A percentile compares a stretch with the other conserved stretches of the same genome.
phyloP scores from a whole-genome alignment of 2,888 invertebrate genomes.

The Parnassius mnemosyne region DNA sequence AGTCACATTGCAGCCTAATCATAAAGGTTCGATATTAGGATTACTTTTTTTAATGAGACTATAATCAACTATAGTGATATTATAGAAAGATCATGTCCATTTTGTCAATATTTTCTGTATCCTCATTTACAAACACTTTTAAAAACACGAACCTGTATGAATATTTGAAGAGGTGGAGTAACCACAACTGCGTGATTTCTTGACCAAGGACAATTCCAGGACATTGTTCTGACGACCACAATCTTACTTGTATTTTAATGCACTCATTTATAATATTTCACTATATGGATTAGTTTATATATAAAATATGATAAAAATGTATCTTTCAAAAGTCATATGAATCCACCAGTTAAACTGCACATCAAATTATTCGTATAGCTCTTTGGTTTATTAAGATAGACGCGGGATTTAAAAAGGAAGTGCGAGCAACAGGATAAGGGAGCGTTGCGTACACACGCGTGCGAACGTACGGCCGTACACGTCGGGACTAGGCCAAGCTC shows the following conservation, averaged over 20 bases:
- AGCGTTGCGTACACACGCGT: slow-evolving; percentile 54
- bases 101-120: too few relatives aligned
- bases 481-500: slow-evolving; percentile 52
- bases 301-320: not conserved
- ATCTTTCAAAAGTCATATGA: not conserved
- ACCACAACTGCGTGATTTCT: slow-evolving; percentile 59
- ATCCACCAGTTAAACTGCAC: not conserved
- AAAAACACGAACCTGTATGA: slow-evolving; percentile 59
- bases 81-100: too few relatives aligned
- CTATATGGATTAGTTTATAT: not conserved
- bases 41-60: too few relatives aligned
- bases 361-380: slow-evolving; percentile 2
- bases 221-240: slow-evolving; percentile 51
- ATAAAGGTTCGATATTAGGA: too few relatives aligned
- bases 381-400: slow-evolving; percentile 27
- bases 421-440: slow-evolving; percentile 54
- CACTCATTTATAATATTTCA: slow-evolving; percentile 1
- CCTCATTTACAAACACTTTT: not conserved
- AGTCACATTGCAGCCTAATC: too few relatives aligned
- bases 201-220: slow-evolving; percentile 75
- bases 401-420: slow-evolving; percentile 32
- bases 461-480: slow-evolving; percentile 55
- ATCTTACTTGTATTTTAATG: slow-evolving; percentile 19
- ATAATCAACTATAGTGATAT: too few relatives aligned
- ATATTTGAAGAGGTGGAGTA: slow-evolving; percentile 57